Percentiles rank a stretch among this genome's conserved stretches.
Conservation (phyloP, 2,888 invertebrate species). For the Willowsia nigromaculata region DNA sequence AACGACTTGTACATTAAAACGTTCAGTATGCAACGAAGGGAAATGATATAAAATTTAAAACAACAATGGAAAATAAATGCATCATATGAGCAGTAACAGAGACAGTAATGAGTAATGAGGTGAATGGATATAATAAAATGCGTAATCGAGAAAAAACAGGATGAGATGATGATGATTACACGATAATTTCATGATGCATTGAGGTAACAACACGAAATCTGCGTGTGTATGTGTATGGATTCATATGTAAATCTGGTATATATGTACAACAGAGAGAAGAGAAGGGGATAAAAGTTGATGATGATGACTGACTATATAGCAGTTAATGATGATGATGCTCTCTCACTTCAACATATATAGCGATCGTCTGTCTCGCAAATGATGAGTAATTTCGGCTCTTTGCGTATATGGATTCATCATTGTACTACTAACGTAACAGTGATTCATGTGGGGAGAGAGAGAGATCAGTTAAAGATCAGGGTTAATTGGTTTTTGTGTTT, state of each 20-base stretch:
- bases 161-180: neutral
- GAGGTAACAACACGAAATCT: neutral
- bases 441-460: neutral
- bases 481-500: conserved; percentile 37
- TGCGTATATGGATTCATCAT: neutral
- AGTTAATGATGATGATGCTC: neutral
- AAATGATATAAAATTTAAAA: neutral
- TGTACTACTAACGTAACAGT: neutral
- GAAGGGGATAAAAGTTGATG: neutral
- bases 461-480: conserved; percentile 15
- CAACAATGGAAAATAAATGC: neutral
- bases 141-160: conserved; percentile 16
- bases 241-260: neutral
- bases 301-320: neutral
- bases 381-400: neutral
- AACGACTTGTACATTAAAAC: neutral
- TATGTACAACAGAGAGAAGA: too few species aligned
- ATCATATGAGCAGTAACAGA: neutral
- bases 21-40: neutral
- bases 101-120: conserved; percentile 29
- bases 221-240: neutral
- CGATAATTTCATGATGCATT: neutral
- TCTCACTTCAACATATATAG: conserved; percentile 6
- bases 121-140: conserved; percentile 15
- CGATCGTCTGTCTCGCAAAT: neutral